phyloP scores from a whole-genome alignment of 1,140 invertebrate genomes.

The Drosophila ercepeae region DNA sequence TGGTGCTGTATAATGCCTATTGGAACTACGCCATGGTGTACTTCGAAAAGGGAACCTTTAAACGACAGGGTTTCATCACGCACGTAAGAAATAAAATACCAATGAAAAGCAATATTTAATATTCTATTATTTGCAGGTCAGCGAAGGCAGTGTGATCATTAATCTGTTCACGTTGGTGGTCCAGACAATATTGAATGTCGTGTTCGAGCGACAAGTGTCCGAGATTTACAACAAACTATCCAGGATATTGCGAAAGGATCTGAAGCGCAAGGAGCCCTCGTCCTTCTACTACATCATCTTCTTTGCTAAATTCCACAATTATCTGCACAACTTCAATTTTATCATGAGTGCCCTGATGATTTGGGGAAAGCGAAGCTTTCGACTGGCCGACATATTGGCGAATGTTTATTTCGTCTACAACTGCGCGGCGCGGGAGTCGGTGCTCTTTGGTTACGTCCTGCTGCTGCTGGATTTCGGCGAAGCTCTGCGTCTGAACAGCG shows the following conservation, averaged over 20 bases:
- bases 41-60: constrained; percentile 11
- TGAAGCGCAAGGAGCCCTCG: background rate
- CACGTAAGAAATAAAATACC: background rate
- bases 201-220: background rate
- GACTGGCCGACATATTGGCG: background rate
- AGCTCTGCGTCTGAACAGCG: constrained; percentile 15
- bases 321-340: constrained; percentile 23
- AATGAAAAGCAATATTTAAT: background rate
- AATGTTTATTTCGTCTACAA: constrained; percentile 21
- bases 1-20: background rate
- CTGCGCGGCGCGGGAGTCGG: background rate
- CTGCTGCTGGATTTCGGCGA: constrained; percentile 14
- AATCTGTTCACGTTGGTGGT: background rate
- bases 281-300: constrained; percentile 6
- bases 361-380: background rate
- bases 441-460: constrained; percentile 11
- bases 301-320: constrained; percentile 19
- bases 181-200: background rate
- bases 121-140: background rate
- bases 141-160: background rate
- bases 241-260: background rate
- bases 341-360: constrained; percentile 1
- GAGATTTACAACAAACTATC: constrained; percentile 17
- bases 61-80: background rate
- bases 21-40: background rate